Evolutionary conservation across 2,797 vertebrate genomes (phyloP).

Genomic region (Eutrigla gurnardus): DNA sequence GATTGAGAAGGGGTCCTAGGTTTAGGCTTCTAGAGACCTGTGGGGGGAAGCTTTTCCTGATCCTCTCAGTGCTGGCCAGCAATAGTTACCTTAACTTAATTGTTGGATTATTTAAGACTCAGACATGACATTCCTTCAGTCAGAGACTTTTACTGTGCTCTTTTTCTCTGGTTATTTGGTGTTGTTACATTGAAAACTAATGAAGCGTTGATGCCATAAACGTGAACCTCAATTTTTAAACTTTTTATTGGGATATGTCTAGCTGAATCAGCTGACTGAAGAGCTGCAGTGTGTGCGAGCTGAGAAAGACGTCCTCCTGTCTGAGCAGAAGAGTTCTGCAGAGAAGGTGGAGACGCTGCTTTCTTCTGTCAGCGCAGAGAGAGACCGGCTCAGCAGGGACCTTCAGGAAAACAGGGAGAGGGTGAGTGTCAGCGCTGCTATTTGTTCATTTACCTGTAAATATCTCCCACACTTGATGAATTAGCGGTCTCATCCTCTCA

Average conservation of each 20-base stretch:
- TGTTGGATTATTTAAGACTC: neutral
- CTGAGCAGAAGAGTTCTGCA: constrained; percentile 21
- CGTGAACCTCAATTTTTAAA: neutral
- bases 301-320: constrained; percentile 56
- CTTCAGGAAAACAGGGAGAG: constrained; percentile 78
- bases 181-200: neutral
- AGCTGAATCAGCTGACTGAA: constrained; percentile 48
- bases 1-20: neutral
- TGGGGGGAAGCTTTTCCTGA: too few species aligned
- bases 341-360: constrained; percentile 63
- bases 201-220: neutral
- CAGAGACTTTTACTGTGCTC: neutral
- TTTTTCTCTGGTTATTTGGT: neutral
- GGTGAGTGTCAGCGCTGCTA: constrained; percentile 64
- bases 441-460: neutral
- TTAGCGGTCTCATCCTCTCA: too few species aligned
- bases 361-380: constrained; percentile 76
- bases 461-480: neutral
- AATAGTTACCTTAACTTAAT: too few species aligned
- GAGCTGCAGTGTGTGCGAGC: constrained; percentile 56
- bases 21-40: too few species aligned
- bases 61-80: too few species aligned
- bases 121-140: neutral
- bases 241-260: neutral
- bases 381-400: constrained; percentile 76